These are phyloP conservation scores for Triplophysa dalaica DNA, from an alignment of 2,113 vertebrate species.

Conservation along the genomic window DNA sequence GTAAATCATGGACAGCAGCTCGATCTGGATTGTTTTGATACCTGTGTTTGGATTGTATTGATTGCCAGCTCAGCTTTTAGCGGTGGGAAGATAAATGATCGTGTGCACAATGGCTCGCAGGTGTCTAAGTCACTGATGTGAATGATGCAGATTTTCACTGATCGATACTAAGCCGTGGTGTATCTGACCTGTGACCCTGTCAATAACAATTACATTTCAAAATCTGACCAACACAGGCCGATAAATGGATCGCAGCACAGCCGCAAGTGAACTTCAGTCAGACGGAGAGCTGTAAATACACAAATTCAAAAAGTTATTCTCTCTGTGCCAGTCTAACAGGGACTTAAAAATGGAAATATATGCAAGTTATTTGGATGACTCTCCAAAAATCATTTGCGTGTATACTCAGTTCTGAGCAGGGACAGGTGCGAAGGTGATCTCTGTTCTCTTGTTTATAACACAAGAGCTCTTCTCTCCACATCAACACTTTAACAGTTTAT, in stretches of 20 bases:
- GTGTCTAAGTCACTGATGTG: constrained; percentile 40
- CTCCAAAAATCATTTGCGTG: constrained; percentile 11
- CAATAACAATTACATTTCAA: constrained; percentile 48
- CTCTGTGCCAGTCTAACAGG: neutral
- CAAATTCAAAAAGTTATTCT: neutral
- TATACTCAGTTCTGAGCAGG: constrained; percentile 1
- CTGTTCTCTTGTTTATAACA: constrained; percentile 35
- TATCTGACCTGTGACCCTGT: constrained; percentile 38
- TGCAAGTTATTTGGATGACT: constrained; percentile 9
- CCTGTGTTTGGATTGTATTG: constrained; percentile 40
- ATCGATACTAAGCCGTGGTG: constrained; percentile 49
- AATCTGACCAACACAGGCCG: constrained; percentile 34
- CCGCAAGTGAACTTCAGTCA: neutral
- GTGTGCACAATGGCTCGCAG: constrained; percentile 2
- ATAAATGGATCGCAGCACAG: constrained; percentile 10
- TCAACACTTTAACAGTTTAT: constrained; percentile 33
- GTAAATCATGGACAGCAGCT: constrained; percentile 38
- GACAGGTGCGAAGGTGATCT: constrained; percentile 25
- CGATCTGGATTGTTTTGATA: constrained; percentile 15
- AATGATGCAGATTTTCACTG: constrained; percentile 53
- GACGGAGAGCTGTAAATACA: neutral
- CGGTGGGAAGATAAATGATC: constrained; percentile 50
- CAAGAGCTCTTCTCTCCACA: constrained; percentile 29
- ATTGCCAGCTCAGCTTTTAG: constrained; percentile 46
- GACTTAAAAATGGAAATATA: neutral